Base-by-base conservation (phyloP, 2,888 invertebrate genomes). In the Pyralis farinalis region DNA sequence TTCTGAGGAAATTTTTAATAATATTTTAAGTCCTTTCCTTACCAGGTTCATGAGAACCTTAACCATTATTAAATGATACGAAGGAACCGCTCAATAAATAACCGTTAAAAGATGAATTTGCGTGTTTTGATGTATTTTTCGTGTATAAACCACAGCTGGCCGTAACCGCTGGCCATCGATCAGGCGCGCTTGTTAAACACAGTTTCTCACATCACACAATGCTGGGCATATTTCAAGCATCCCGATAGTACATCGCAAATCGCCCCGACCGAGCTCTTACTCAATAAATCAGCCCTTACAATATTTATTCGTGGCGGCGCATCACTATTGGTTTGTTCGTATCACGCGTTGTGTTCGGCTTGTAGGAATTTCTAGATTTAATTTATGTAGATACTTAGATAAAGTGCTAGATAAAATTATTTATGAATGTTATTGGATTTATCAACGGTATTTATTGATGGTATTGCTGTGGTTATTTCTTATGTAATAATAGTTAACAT, bases 191-290 rank as follows among this genome's bases (percentile, higher is more conserved):
- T 48, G 51, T 51, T 51, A 51, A 44, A 48, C 44, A 44, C 44
- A 41, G 46, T 50, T 48, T 45, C 43, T 35, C 44, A 46, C 39
- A 39, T 39, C 33, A 39, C 39, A 39, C 86, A 85, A 85, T 85
- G 85, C 77, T 77, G 68, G 80, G 86, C 84, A 86, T 87, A 87
- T 85, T 87, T 87, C 86, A 87, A 82, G 71, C 72, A 75, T 77
- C 77, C 39, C 39, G 39, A 39, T 39, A 20, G 32, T 27, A 27
- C 79, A 16, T 16, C 16, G 16, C 16, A 74, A 83, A 82, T 86
- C 80, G 77, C 63, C 75, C 69, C 70, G 63, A 16, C 16, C 16
- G 16, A 60, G 72, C 74, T 72, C 72, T 58, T 58, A 66, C 76
- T 69, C 70, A 74, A 87, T 88, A 88, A 88, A 87, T 88, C 87